Base-by-base conservation (phyloP, 2,797 vertebrate genomes). In the Bradypodion pumilum region DNA sequence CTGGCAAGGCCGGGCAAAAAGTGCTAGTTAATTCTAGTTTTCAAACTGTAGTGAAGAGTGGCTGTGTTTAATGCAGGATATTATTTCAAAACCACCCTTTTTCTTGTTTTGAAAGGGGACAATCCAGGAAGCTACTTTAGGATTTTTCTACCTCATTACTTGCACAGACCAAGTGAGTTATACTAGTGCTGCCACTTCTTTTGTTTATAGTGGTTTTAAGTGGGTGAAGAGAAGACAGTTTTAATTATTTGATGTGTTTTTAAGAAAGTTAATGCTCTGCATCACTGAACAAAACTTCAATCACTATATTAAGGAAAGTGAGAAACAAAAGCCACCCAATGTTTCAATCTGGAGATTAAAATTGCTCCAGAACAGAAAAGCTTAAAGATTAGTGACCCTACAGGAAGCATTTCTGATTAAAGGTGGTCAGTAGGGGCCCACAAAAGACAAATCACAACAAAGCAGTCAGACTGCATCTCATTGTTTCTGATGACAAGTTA, bases 401-500 rank as follows among this genome's bases (percentile, higher is more conserved):
- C 63, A 68, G 83, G 89, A 83, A 72, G 74, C 80, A 86, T 8
- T 1, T 79, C 86, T 82, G 83, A 87, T 85, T 85, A 86, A 88
- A 91, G 85, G 85, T 74, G 82, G 1, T 56, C 80, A 85, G 27
- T 46, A 69, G 84, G 29, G 59, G n/a, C 78, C 89, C 80, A 89
- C 63, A 78, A 87, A 89, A 84, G 73, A 77, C 87, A 88, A 56
- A 88, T 37, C 0, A 60, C 19, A 21, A 56, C 82, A 81, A 86
- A 89, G 49, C 74, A 68, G 87, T 87, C 80, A 23, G 59, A 6
- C 25, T 35, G 66, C 66, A 84, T 83, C 60, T 79, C 87, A 63
- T 46, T 89, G 92, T 80, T 89, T 10, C 76, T 86, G 79, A 59
- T 86, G 89, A 87, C 69, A 66, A 80, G 69, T 56, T 66, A 77